Percentiles rank a stretch among this genome's conserved stretches.
These are phyloP conservation scores for Arrhopalites spinosus DNA, from an alignment of 2,888 invertebrate species.

Conservation along the genomic window DNA sequence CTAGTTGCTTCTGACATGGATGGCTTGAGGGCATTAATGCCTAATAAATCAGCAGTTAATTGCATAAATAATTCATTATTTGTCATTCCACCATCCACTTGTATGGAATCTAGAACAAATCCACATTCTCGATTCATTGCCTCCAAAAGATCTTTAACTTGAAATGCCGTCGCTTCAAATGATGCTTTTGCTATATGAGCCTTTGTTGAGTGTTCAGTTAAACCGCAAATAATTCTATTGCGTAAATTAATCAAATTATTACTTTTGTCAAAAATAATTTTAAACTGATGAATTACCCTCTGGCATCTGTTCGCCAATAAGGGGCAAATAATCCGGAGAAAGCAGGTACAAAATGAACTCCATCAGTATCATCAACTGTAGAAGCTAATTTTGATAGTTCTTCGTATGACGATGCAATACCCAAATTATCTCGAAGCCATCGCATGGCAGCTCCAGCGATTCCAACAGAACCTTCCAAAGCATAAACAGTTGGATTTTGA, in stretches of 20 bases:
- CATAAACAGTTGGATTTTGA: conserved; percentile 78
- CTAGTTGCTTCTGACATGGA: conserved; percentile 85
- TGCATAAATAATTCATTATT: conserved; percentile 82
- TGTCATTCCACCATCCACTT: conserved; percentile 94
- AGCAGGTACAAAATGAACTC: conserved; percentile 97
- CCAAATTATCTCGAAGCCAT: conserved; percentile 77
- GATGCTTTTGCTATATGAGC: conserved; percentile 93
- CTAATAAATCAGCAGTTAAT: conserved; percentile 90
- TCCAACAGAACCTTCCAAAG: conserved; percentile 94
- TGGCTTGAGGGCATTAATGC: conserved; percentile 77
- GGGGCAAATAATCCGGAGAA: conserved; percentile 97
- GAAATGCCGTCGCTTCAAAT: conserved; percentile 94
- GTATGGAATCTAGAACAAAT: conserved; percentile 76
- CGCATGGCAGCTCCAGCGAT: conserved; percentile 87
- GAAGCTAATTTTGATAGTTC: conserved; percentile 75
- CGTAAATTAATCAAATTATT: no score
- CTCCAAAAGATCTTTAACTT: conserved; percentile 90
- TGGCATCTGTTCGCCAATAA: conserved; percentile 95
- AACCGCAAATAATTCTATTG: conserved; percentile 82
- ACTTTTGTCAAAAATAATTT: neutral
- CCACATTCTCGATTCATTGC: conserved; percentile 91
- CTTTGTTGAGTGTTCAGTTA: conserved; percentile 90
- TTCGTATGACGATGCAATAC: conserved; percentile 75
- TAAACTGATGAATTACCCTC: conserved; percentile 74
- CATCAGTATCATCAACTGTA: conserved; percentile 84